Evolutionary conservation across 2,113 vertebrate genomes (phyloP).

Genomic region (Microcebus ravelobensis): DNA sequence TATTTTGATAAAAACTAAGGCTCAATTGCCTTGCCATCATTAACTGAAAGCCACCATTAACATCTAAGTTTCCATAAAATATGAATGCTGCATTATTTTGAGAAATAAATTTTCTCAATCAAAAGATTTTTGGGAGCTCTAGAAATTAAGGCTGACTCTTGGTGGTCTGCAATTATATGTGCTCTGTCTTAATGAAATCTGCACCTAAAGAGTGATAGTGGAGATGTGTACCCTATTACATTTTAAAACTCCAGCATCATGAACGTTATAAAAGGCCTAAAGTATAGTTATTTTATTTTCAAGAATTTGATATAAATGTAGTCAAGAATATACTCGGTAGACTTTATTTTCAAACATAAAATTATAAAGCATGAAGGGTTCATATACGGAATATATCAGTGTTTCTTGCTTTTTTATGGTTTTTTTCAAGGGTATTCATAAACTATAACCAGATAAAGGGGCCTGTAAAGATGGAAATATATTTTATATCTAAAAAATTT

Average conservation of each 20-base stretch:
- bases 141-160: background rate
- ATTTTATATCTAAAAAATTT: background rate
- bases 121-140: background rate
- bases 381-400: background rate
- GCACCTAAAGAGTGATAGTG: background rate
- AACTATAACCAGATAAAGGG: background rate
- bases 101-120: background rate
- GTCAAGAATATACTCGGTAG: background rate
- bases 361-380: background rate
- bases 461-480: background rate
- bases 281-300: background rate
- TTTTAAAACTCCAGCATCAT: background rate
- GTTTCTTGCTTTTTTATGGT: slow-evolving; percentile 1
- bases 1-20: background rate
- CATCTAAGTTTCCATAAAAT: background rate
- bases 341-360: slow-evolving; percentile 28
- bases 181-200: background rate
- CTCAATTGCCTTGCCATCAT: background rate
- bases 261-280: background rate
- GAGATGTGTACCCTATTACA: background rate
- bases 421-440: background rate
- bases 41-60: background rate
- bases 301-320: slow-evolving; percentile 2
- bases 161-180: background rate
- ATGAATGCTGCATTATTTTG: background rate